phyloP scores from a whole-genome alignment of 1,140 invertebrate genomes.

The Neodiprion lecontei region DNA sequence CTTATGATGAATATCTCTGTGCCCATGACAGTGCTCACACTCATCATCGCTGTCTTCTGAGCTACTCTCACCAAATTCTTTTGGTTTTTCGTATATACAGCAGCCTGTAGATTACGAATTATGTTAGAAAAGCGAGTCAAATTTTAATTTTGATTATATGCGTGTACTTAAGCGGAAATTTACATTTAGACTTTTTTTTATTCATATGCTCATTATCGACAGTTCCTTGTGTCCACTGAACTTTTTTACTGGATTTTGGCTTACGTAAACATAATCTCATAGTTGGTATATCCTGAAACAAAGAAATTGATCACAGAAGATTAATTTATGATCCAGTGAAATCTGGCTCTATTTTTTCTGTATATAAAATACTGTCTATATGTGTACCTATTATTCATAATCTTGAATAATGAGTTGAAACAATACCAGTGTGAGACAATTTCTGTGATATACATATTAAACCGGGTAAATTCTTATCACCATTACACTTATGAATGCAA shows the following conservation, averaged over 20 bases:
- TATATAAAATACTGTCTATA: too few relatives aligned
- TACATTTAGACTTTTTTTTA: constrained; percentile 95
- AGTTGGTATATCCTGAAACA: constrained; percentile 67
- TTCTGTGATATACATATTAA: too few relatives aligned
- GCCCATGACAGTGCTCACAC: constrained; percentile 86
- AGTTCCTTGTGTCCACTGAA: constrained; percentile 86
- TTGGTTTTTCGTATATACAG: constrained; percentile 87
- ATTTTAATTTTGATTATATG: background rate
- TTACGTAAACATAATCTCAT: constrained; percentile 78
- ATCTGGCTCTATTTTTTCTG: too few relatives aligned
- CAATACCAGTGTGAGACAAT: too few relatives aligned
- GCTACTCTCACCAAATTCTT: constrained; percentile 82
- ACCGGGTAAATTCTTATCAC: too few relatives aligned
- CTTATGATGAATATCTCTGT: constrained; percentile 75
- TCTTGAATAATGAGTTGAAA: too few relatives aligned
- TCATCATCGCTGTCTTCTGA: constrained; percentile 81
- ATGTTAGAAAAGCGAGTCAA: constrained; percentile 11
- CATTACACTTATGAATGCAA: too few relatives aligned
- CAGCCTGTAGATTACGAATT: constrained; percentile 69
- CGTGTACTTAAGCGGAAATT: constrained; percentile 42
- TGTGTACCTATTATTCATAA: too few relatives aligned
- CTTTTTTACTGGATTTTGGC: constrained; percentile 77
- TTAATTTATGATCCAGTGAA: too few relatives aligned
- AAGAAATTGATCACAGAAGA: constrained; percentile 19
- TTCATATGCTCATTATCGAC: constrained; percentile 94